Evolutionary conservation across 2,888 invertebrate genomes (phyloP).

Genomic region (Mesorhabditis belari): DNA sequence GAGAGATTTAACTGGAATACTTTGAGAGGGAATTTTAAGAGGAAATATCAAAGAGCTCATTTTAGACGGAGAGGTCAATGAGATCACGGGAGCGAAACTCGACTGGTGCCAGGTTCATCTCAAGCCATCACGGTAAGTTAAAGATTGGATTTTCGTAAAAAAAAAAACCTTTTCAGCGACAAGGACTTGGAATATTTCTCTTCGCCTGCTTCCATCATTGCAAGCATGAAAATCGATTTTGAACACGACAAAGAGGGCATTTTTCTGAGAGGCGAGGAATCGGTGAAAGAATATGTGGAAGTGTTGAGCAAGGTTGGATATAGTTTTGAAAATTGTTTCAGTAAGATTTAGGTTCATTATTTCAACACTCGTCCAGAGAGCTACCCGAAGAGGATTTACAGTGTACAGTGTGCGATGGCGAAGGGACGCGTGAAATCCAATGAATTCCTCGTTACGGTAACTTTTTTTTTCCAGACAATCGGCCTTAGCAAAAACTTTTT

Average conservation of each 20-base stretch:
- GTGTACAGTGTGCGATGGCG: slow-evolving; percentile 69
- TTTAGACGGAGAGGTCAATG: slow-evolving; percentile 28
- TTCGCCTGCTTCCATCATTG: slow-evolving; percentile 70
- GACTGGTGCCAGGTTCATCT: slow-evolving; percentile 66
- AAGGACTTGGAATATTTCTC: slow-evolving; percentile 86
- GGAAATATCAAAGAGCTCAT: too few species aligned
- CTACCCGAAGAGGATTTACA: slow-evolving; percentile 62
- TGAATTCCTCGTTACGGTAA: slow-evolving; percentile 75
- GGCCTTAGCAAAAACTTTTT: too few species aligned
- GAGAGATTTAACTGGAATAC: too few species aligned
- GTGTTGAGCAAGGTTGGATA: slow-evolving; percentile 48
- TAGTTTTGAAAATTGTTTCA: not conserved
- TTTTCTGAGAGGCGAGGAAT: slow-evolving; percentile 55
- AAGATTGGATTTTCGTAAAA: too few species aligned
- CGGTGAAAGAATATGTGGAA: slow-evolving; percentile 54
- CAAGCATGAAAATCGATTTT: slow-evolving; percentile 71
- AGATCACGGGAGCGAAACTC: slow-evolving; percentile 37
- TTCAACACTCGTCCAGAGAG: slow-evolving; percentile 93
- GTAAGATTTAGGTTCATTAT: slow-evolving; percentile 61
- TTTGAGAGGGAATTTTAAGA: too few species aligned
- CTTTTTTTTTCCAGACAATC: slow-evolving; percentile 53
- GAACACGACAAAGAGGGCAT: slow-evolving; percentile 69
- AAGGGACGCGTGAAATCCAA: slow-evolving; percentile 82
- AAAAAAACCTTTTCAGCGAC: too few species aligned
- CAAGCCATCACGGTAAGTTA: slow-evolving; percentile 86